Evolutionary conservation across 2,113 vertebrate genomes (phyloP).

Genomic region (zebrafish (Danio rerio)): GRCz12tu NC_133196.1:31378001-31378500

Average conservation of each 20-base stretch:
- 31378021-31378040: constrained; percentile 32
- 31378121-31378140: constrained; percentile 47
- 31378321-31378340: constrained; percentile 50
- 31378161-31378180: constrained; percentile 39
- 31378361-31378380: constrained; percentile 42
- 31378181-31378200: constrained; percentile 27
- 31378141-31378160: constrained; percentile 44
- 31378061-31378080: constrained; percentile 33
- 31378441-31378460: constrained; percentile 46
- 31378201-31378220: constrained; percentile 41
- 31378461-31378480: constrained; percentile 39
- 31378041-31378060: constrained; percentile 6
- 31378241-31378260: constrained; percentile 55
- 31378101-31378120: constrained; percentile 27
- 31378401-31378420: constrained; percentile 47
- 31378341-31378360: constrained; percentile 50
- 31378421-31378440: constrained; percentile 43
- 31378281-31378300: constrained; percentile 46
- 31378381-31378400: constrained; percentile 31
- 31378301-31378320: constrained; percentile 44
- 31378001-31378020: constrained; percentile 36
- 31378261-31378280: constrained; percentile 34
- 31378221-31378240: constrained; percentile 51
- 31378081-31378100: constrained; percentile 37
- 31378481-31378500: constrained; percentile 43